phyloP scores from a whole-genome alignment of 53 echinoderm and acorn worm species.

The Glandiceps talaboti region DNA sequence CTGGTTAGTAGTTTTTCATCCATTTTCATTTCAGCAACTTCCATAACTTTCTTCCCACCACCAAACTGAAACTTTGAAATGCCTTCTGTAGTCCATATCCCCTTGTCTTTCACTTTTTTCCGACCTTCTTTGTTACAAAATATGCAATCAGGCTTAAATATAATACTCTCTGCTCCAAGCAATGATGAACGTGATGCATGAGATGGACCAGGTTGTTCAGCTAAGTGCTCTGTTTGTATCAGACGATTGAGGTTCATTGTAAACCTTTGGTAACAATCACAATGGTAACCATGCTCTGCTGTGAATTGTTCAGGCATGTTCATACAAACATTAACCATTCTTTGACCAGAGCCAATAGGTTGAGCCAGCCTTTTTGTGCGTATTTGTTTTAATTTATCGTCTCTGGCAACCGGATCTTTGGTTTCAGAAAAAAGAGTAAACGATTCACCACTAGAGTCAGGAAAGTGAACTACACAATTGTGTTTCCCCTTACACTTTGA shows the following conservation, averaged over 20 bases:
- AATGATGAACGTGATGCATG: neutral
- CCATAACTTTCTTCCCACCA: constrained; percentile 12
- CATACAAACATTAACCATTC: constrained; percentile 17
- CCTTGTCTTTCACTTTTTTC: neutral
- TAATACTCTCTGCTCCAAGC: neutral
- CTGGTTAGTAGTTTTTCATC: constrained; percentile 17
- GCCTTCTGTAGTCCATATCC: constrained; percentile 2
- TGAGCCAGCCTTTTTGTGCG: constrained; percentile 15
- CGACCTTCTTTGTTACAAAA: constrained; percentile 23
- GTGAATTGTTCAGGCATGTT: constrained; percentile 6
- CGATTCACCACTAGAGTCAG: neutral
- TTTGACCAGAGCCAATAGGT: constrained; percentile 12
- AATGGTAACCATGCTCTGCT: constrained; percentile 19
- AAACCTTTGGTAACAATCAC: constrained; percentile 27
- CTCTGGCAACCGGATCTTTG: neutral
- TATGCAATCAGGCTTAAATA: constrained; percentile 13
- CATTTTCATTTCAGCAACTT: constrained; percentile 13
- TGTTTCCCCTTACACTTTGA: neutral
- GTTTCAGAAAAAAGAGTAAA: neutral
- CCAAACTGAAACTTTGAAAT: constrained; percentile 3
- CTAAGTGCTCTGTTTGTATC: neutral
- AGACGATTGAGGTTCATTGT: constrained; percentile 24
- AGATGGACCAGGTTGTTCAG: neutral
- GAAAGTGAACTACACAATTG: neutral
- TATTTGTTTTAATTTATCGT: constrained; percentile 12